Evolutionary conservation across 2,113 vertebrate genomes (phyloP), one percentile per base, ranked within the genome.

Genomic region (Seriola quinqueradiata): DNA sequence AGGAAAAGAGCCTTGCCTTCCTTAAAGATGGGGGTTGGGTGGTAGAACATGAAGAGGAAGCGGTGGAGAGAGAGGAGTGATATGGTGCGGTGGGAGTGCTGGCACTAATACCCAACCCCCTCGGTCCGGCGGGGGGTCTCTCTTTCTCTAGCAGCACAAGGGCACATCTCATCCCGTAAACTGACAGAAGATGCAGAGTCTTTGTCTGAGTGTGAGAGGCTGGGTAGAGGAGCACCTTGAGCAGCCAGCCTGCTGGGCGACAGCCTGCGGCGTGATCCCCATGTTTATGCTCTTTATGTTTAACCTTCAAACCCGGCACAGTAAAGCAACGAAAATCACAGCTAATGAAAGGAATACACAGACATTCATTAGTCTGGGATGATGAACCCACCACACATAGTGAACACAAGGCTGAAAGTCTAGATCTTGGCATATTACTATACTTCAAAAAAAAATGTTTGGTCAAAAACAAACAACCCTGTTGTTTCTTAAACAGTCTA

Each of bases 111-210:
- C 82, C 82, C 85, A 66, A 38, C 87, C 77, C 84, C 77, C 84
- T 42, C 12, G 4, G 46, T 55, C 48, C 74, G 70, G 81, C 75
- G 48, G 88, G 88, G 67, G 70, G 81, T 79, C 79, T 87, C 58
- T 80, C 69, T 85, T 77, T 81, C 79, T 57, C 77, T 86, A 82
- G 76, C 86, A 90, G n/a, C 66, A 55, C 79, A 77, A 83, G 77
- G 81, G 69, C 87, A 77, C 67, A 25, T 84, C 74, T 87, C 75
- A 72, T 65, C 46, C 40, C 0, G 14, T 81, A 77, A 84, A n/a
- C 77, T 79, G 81, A 77, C 70, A 70, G 78, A 66, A 59, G 61
- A 77, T 57, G 55, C 65, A 4, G 64, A 55, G 25, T 77, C 71
- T 91, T 78, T 91, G 79, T 85, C 60, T 87, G 74, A 65, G 72